These are phyloP conservation scores for Tiaroga cobitis DNA, from an alignment of 2,797 vertebrate species.

Conservation along the genomic window DNA sequence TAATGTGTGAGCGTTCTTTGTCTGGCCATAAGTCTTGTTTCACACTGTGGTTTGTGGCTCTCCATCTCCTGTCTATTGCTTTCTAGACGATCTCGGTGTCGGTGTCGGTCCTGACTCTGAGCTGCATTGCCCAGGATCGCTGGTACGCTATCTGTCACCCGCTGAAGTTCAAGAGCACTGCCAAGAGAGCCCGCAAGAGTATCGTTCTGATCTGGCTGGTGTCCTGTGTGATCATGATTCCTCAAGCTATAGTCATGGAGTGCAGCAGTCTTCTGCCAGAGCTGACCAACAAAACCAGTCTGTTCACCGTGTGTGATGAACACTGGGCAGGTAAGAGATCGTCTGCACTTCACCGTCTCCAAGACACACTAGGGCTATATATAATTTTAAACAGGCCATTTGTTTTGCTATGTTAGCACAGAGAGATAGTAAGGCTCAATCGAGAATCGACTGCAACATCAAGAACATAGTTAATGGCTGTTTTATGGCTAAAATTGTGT, in stretches of 20 bases:
- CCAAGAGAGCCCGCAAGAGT: conserved; percentile 90
- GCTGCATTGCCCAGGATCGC: conserved; percentile 95
- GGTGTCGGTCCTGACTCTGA: conserved; percentile 94
- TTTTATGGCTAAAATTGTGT: not conserved
- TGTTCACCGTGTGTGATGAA: conserved; percentile 97
- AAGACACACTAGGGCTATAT: not conserved
- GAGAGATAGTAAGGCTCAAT: not conserved
- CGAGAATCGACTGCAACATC: not conserved
- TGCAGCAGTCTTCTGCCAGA: conserved; percentile 90
- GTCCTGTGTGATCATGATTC: conserved; percentile 95
- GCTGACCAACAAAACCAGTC: conserved; percentile 93
- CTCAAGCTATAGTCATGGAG: conserved; percentile 96
- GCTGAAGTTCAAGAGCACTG: conserved; percentile 97
- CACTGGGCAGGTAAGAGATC: conserved; percentile 88
- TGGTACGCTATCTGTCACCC: conserved; percentile 99
- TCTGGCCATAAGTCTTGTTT: not conserved
- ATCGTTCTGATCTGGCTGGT: conserved; percentile 94
- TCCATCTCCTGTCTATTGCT: conserved; percentile 1
- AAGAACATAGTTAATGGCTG: not conserved
- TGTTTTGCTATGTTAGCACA: not conserved
- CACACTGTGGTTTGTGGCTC: not conserved
- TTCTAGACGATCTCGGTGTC: conserved; percentile 93
- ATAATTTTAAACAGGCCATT: not conserved
- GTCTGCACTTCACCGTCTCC: not conserved
- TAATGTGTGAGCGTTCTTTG: not conserved